phyloP scores from a whole-genome alignment of 2,113 vertebrate species.

The Tiliqua scincoides region DNA sequence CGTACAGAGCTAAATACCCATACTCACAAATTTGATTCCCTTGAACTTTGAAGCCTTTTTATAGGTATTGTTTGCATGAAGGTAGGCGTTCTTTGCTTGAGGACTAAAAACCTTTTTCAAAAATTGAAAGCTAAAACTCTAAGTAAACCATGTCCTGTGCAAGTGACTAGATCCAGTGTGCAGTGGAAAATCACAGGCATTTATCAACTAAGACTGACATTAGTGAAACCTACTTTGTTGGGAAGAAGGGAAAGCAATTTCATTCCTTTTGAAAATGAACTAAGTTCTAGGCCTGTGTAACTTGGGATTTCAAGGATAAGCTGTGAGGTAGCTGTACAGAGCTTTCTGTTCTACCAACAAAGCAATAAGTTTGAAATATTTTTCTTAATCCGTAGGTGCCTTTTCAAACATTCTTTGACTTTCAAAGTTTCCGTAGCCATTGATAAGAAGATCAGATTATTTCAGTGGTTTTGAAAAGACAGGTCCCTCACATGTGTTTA shows the following conservation, averaged over 20 bases:
- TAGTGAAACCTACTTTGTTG: conserved; percentile 65
- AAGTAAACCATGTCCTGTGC: background rate
- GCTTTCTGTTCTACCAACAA: conserved; percentile 68
- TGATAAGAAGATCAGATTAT: conserved; percentile 47
- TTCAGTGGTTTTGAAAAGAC: conserved; percentile 41
- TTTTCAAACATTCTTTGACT: conserved; percentile 33
- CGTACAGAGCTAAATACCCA: no score
- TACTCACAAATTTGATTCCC: background rate
- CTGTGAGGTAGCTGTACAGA: conserved; percentile 55
- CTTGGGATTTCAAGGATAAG: conserved; percentile 71
- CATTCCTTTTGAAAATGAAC: conserved; percentile 65
- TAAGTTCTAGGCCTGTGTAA: conserved; percentile 60
- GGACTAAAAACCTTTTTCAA: no score
- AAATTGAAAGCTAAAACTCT: background rate
- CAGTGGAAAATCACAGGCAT: background rate
- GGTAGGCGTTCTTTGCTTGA: background rate
- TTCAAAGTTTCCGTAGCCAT: conserved; percentile 42
- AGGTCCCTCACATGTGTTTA: conserved; percentile 35
- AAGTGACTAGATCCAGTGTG: background rate
- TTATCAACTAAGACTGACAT: conserved; percentile 50
- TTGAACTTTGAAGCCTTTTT: background rate
- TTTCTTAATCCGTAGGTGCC: conserved; percentile 45
- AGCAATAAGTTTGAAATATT: conserved; percentile 62
- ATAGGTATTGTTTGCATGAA: background rate
- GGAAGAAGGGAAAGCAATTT: conserved; percentile 68